Base-by-base conservation (phyloP, 2,888 invertebrate genomes). In the Camponotus fellah region DNA sequence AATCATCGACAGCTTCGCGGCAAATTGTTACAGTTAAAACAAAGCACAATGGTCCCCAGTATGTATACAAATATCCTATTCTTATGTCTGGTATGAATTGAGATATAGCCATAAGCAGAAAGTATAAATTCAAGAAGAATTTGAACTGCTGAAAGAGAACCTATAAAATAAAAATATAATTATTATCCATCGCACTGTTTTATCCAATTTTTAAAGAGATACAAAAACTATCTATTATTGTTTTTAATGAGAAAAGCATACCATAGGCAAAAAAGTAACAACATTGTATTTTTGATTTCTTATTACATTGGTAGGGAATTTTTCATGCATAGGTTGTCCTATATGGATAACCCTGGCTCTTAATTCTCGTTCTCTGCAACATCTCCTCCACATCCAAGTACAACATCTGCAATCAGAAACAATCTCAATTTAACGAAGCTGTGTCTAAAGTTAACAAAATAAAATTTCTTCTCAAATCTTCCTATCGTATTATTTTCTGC, bases 131-230 rank as follows among this genome's bases (percentile, higher is more conserved):
- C 89, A 99, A 96, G 95, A 99, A 99, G 95, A 99, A 99, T 92
- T 99, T 98, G 96, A 99, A 99, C 95, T 99, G 99, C 95, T 99
- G 99, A 95, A 97, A 99, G 87, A 99, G 96, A 85, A 99, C 99
- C 97, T 97, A 93, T 60, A 95, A 95, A 58, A 88, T 58, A 60
- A 37, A 12, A 53, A 71, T 12, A 2, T 12, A 3, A 2, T 17
- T 60, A 26, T 83, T 8, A 43, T 40, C 17, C 8, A 49, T 56
- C 65, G 43, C n/a, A 3, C 6, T 26, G 0, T 17, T 37, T 53
- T 3, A 10, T 17, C 0, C 10, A 0, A 10, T 65, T 2, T 53
- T 10, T 14, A 21, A 53, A 64, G 10, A 46, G 21, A n/a, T 62
- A 46, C 9, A 32, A 17, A 34, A 2, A 46, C 37, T 21, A 3